Evolutionary conservation across 2,888 invertebrate genomes (phyloP).

Genomic region (Drymonia ruficornis): DNA sequence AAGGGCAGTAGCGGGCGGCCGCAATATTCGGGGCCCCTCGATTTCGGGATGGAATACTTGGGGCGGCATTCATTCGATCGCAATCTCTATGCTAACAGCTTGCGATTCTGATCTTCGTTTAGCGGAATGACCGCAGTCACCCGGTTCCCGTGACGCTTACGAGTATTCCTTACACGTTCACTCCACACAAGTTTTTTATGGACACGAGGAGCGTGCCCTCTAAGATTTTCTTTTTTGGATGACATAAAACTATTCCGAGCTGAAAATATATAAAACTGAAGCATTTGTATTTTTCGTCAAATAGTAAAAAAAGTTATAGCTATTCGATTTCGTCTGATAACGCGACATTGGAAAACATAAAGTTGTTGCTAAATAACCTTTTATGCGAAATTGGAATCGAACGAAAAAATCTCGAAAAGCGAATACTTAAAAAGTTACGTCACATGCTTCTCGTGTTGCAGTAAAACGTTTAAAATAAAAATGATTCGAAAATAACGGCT

Average conservation of each 20-base stretch:
- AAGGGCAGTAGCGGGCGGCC: conserved; percentile 74
- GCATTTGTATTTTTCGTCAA: conserved; percentile 28
- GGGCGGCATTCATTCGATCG: conserved; percentile 81
- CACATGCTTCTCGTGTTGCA: conserved; percentile 34
- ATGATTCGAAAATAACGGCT: conserved; percentile 42
- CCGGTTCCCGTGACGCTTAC: conserved; percentile 74
- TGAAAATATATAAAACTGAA: conserved; percentile 42
- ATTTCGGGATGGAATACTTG: conserved; percentile 80
- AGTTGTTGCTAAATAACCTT: conserved; percentile 9
- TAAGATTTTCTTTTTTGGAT: conserved; percentile 65
- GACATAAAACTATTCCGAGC: conserved; percentile 57
- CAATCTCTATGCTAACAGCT: conserved; percentile 85
- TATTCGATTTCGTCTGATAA: conserved; percentile 14
- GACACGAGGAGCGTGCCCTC: conserved; percentile 66
- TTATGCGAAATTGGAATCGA: neutral
- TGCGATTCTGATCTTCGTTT: conserved; percentile 85
- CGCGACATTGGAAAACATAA: conserved; percentile 6
- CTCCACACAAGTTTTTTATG: conserved; percentile 79
- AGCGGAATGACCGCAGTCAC: conserved; percentile 84
- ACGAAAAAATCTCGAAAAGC: conserved; percentile 27
- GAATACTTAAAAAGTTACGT: conserved; percentile 41
- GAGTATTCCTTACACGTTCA: conserved; percentile 80
- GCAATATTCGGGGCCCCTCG: conserved; percentile 79
- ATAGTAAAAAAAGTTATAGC: conserved; percentile 26
- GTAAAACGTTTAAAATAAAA: conserved; percentile 49